phyloP scores from a whole-genome alignment of 2,888 invertebrate genomes.

The Pimpla rufipes region DNA sequence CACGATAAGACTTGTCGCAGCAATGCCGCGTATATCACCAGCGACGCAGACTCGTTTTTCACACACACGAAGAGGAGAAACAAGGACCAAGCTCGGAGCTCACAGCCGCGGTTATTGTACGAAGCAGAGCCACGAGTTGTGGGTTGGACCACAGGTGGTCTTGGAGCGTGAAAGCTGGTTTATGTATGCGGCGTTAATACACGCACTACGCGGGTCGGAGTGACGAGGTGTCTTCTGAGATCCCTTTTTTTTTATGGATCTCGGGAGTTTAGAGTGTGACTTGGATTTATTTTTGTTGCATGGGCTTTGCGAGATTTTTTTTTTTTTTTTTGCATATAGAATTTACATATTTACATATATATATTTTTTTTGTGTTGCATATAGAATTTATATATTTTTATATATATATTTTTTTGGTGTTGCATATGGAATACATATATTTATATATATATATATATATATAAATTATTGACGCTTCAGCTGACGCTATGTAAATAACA shows the following conservation, averaged over 20 bases:
- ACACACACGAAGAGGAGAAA: not conserved
- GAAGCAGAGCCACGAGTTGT: not conserved
- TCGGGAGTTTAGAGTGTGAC: too few species aligned
- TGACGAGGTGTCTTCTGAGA: not conserved
- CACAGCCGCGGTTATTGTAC: not conserved
- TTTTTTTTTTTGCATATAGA: too few species aligned
- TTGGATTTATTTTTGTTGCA: too few species aligned
- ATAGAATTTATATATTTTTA: too few species aligned
- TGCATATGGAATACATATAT: too few species aligned
- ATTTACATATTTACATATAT: too few species aligned
- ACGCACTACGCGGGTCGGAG: not conserved
- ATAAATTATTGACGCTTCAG: too few species aligned
- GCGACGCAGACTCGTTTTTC: not conserved
- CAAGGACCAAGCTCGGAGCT: not conserved
- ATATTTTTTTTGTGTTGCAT: too few species aligned
- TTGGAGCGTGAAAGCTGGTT: slow-evolving; percentile 12
- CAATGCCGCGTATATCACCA: not conserved
- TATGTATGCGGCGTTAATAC: slow-evolving; percentile 10
- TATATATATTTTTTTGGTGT: too few species aligned
- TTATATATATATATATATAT: too few species aligned
- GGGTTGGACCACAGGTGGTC: slow-evolving; percentile 2
- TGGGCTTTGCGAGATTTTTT: too few species aligned
- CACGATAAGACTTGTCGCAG: slow-evolving; percentile 3
- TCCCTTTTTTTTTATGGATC: not conserved
- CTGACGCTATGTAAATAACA: too few species aligned